Conservation (phyloP, 2,888 invertebrate genomes). For the Eubasilissa splendida region DNA sequence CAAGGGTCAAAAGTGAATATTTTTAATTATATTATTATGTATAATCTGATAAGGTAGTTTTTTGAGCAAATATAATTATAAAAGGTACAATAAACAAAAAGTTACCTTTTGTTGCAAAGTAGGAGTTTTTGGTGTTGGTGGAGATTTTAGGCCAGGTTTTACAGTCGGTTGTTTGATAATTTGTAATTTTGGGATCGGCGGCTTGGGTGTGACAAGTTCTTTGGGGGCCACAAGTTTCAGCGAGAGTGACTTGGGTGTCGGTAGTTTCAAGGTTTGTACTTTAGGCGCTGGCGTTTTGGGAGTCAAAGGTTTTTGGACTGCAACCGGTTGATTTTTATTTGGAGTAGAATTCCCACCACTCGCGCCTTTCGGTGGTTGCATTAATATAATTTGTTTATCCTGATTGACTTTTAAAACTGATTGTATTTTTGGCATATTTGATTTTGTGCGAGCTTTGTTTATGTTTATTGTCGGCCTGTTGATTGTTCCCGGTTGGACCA, state of each 20-base stretch:
- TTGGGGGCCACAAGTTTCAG: constrained; percentile 60
- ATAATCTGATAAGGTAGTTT: no score
- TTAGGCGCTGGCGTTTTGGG: constrained; percentile 56
- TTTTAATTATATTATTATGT: no score
- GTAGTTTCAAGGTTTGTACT: constrained; percentile 58
- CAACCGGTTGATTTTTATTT: constrained; percentile 60
- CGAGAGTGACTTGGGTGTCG: constrained; percentile 62
- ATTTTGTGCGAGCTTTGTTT: constrained; percentile 62
- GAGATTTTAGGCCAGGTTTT: constrained; percentile 43
- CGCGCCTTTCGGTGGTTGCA: constrained; percentile 62
- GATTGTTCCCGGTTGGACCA: constrained; percentile 78
- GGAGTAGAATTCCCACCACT: constrained; percentile 58
- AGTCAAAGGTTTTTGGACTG: constrained; percentile 59
- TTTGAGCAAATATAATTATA: no score
- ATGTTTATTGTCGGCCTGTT: constrained; percentile 65
- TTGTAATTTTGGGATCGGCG: constrained; percentile 26
- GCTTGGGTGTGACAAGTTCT: constrained; percentile 60
- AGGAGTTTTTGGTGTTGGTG: constrained; percentile 59
- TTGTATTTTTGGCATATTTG: constrained; percentile 56
- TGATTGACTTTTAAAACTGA: constrained; percentile 59
- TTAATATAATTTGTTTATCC: constrained; percentile 52
- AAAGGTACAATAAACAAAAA: not conserved
- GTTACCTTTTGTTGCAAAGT: constrained; percentile 54
- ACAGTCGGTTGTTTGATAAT: constrained; percentile 39
- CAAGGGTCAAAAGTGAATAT: no score